Conservation (phyloP, 2,113 vertebrate genomes). For the Aleadryas rufinucha region DNA sequence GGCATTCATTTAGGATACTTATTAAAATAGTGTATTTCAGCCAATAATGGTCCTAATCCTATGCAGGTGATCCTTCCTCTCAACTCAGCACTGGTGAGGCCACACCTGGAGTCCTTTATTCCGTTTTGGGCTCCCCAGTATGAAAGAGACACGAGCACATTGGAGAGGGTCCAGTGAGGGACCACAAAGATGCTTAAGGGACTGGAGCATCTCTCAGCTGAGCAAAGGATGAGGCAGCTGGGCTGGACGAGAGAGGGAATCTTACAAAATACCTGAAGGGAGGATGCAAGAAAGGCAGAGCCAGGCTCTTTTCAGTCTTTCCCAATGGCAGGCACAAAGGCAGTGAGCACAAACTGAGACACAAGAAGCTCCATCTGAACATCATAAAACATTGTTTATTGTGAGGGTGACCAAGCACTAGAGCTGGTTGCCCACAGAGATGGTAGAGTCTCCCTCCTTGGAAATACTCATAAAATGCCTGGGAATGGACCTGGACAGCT, state of each 20-base stretch:
- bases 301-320: not conserved
- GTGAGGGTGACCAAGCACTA: not conserved
- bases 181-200: not conserved
- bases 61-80: not conserved
- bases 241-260: not conserved
- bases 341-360: not conserved
- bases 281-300: not conserved
- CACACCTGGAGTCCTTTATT: not conserved
- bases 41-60: not conserved
- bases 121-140: not conserved
- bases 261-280: not conserved
- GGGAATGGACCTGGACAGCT: not conserved
- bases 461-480: not conserved
- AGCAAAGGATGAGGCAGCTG: not conserved
- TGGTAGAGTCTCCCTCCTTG: not conserved
- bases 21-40: not conserved
- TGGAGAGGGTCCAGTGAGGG: not conserved
- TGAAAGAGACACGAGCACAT: rapidly evolving
- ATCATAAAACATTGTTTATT: not conserved
- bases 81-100: not conserved
- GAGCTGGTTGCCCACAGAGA: not conserved
- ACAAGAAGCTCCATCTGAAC: not conserved
- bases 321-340: not conserved
- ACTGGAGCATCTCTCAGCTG: not conserved
- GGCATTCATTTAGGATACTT: not conserved